Evolutionary conservation across 1,140 invertebrate species (phyloP), one percentile per base, ranked within the genome.

Genomic region (Drosophila micromelanica): DNA sequence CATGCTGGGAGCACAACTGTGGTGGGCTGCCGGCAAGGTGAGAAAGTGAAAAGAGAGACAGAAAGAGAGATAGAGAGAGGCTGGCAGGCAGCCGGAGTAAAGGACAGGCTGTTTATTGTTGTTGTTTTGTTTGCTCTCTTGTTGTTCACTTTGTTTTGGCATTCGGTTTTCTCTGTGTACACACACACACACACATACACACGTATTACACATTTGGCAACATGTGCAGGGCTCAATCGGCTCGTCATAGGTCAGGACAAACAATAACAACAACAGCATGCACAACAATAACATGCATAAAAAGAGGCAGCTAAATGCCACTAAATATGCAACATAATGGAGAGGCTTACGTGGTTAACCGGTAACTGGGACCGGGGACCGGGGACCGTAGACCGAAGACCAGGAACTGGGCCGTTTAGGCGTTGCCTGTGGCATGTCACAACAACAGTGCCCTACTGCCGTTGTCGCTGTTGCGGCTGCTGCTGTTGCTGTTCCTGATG

Each of bases 281-380:
- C 17, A 56, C 17, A 46, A n/a, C 11, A 45, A 51, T 13, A 60
- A 63, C 20, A 13, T 5, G 3, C 0, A 38, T 45, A 51, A 43
- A 55, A 56, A 51, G 45, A 63, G 27, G 27, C 27, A 78, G 56
- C 70, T 69, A 77, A 86, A 80, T 85, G 81, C 82, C 78, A 87
- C 81, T 78, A 87, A 81, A 86, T 87, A 86, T 86, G 82, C 81
- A 81, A 77, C 67, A 87, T 74, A 86, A 85, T 68, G 69, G 59
- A 54, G 60, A 40, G 56, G 57, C 43, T 30, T 65, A 43, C 35
- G 56, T 56, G 71, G 30, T 30, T 63, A 59, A 27, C 43, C 42
- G 63, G 45, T 32, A 37, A 30, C 48, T 46, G 62, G 55, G 9
- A 51, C 2, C 15, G 12, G 23, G 20, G 13, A 46, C 35, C 20